Conservation (phyloP, 1,140 invertebrate species). For the Condylostylus longicornis region DNA sequence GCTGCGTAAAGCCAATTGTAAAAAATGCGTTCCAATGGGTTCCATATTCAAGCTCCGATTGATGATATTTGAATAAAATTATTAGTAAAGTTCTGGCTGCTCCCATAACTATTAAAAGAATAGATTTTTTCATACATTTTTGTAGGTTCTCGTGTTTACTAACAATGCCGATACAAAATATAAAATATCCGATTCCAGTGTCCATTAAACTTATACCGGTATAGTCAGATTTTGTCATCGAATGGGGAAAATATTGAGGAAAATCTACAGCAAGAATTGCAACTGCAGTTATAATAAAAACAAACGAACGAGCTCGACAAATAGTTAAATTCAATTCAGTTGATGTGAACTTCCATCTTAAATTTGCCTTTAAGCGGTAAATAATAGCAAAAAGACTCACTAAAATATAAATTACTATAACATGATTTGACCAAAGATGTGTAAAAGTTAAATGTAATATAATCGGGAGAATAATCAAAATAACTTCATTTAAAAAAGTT, state of each 20-base stretch:
- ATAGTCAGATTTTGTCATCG: constrained; percentile 74
- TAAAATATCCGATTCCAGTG: constrained; percentile 77
- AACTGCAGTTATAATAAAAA: constrained; percentile 60
- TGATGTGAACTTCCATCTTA: too few species aligned
- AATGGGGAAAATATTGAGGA: constrained; percentile 61
- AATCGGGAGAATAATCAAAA: too few species aligned
- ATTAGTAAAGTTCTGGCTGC: constrained; percentile 47
- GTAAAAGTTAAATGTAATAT: too few species aligned
- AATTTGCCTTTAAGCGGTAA: too few species aligned
- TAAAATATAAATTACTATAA: too few species aligned
- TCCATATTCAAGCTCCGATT: constrained; percentile 83
- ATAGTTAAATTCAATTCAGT: too few species aligned
- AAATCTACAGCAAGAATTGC: constrained; percentile 92
- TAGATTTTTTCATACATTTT: constrained; percentile 27
- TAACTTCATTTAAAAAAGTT: too few species aligned
- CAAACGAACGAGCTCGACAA: constrained; percentile 52
- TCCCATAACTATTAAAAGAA: constrained; percentile 54
- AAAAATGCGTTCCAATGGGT: constrained; percentile 96
- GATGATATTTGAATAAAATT: constrained; percentile 60
- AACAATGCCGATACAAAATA: constrained; percentile 73
- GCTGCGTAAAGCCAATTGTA: constrained; percentile 69
- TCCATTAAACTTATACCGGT: constrained; percentile 90
- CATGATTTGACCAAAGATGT: too few species aligned
- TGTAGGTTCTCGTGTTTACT: constrained; percentile 22
- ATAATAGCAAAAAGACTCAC: too few species aligned